phyloP scores from a whole-genome alignment of 37 sponge, comb jelly and placozoan species.

The Halisarca cf. caerulea region DNA sequence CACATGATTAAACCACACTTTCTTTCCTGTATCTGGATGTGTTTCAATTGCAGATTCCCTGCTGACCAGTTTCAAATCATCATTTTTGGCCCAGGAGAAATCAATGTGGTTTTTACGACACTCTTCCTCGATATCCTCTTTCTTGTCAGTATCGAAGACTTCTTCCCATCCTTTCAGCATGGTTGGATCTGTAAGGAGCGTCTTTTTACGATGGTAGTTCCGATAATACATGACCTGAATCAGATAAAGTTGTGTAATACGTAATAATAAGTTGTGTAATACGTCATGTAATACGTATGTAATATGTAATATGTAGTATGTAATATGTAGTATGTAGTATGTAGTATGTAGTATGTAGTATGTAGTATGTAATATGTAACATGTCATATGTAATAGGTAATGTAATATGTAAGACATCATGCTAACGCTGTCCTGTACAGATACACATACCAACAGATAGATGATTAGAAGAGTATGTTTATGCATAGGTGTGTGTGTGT shows the following conservation, averaged over 20 bases:
- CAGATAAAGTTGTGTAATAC: neutral
- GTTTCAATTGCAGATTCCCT: slow-evolving; percentile 47
- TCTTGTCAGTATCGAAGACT: slow-evolving; percentile 59
- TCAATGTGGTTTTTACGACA: slow-evolving; percentile 35
- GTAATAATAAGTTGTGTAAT: neutral
- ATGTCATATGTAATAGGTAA: no score
- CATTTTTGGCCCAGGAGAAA: slow-evolving; percentile 48
- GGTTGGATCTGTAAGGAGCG: slow-evolving; percentile 50
- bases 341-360: no score
- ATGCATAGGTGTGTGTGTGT: no score
- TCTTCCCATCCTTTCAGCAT: slow-evolving; percentile 78
- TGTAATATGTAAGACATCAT: no score
- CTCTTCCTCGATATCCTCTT: slow-evolving; percentile 53
- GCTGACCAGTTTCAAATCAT: slow-evolving; percentile 36
- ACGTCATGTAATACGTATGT: neutral
- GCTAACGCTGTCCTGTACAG: no score
- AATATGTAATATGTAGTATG: neutral
- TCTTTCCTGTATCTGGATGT: slow-evolving; percentile 76
- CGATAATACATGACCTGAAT: slow-evolving; percentile 56
- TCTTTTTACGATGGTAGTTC: slow-evolving; percentile 46
- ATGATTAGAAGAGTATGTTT: no score
- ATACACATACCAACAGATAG: no score
- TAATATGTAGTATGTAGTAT: no score
- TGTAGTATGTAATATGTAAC: no score
- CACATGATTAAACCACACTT: slow-evolving; percentile 85